Base-by-base conservation (phyloP, 2,888 invertebrate species). In the Sphaerophoria taeniata region DNA sequence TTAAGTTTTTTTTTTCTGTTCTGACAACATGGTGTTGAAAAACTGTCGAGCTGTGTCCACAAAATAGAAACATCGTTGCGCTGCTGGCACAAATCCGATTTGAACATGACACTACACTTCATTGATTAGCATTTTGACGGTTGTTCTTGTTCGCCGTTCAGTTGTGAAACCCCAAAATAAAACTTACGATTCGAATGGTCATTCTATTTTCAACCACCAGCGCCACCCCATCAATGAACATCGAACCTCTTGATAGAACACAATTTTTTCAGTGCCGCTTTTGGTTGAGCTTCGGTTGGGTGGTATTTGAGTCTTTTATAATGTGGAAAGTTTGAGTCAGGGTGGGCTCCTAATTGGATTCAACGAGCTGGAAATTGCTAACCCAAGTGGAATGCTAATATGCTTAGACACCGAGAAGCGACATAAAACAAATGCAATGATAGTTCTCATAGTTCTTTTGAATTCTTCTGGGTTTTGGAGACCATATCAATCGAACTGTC, bases 361-460 rank as follows among this genome's bases (percentile, higher is more conserved):
- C 85, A 85, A 63, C 85, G 85, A 85, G 85, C 85, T 85, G 85
- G 85, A 85, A 85, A 85, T 85, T 73, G 85, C 81, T 81, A 81
- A 85, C 85, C 76, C 72, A 81, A 81, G 81, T 81, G 81, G 85
- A 85, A 85, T 81, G 63, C 73, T 73, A 85, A 85, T 81, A 85
- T 85, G 85, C 76, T 77, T 73, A 85, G 76, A 72, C 49, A 65
- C 63, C 12, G 49, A 47, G 69, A 63, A 67, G 33, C 56, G 55
- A 79, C 71, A 79, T 76, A 56, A 79, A 83, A 67, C 36, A 79
- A 61, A 72, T 55, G 75, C 63, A 75, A 49, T 71, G 55, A 70
- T 56, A 70, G 55, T 63, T 63, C n/a, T 65, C 39, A 60, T 43
- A 43, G 39, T 39, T 7, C 24, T 60, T 12, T 9, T 3, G 33